Evolutionary conservation across 2,113 vertebrate genomes (phyloP), one percentile per base, ranked within the genome.

Genomic region (Malaclemys terrapin): DNA sequence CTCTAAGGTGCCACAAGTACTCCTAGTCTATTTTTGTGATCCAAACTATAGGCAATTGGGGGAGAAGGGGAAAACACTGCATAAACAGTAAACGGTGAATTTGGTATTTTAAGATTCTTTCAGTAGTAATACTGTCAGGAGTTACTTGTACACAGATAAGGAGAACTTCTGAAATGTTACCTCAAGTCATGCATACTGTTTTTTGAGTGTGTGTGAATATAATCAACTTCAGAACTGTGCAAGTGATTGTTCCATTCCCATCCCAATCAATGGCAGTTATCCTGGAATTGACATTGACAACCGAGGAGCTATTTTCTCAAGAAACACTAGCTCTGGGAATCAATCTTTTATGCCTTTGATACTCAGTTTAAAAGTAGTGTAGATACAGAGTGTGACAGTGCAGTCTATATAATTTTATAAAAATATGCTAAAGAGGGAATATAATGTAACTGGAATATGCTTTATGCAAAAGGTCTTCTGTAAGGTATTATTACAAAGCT

Each of bases 261-360:
- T 38, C 65, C 65, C 65, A 69, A 20, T 69, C 57, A 29, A 62
- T 62, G 57, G 57, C 11, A 62, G 57, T 62, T 35, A 62, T 31
- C 59, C 59, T 72, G 65, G n/a, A 72, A 72, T 20, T 38, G n/a
- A 72, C 35, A 69, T n/a, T 38, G 35, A 72, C 8, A 72, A 62
- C 2, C 4, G 14, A 38, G n/a, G 80, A 72, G 65, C 65, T 22
- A 38, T 72, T 47, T 79, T 80, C 42, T 50, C 42, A 24, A 54
- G 78, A 76, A 35, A 11, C 65, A 49, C 27, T 25, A 93, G 78
- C 83, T 89, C 24, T 19, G 56, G 54, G 11, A 38, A 11, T 0
- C 27, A 17, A 0, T 2, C 1, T n/a, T 85, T 59, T 27, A 75
- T 42, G 27, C 8, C 45, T 31, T 69, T 0, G 0, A 65, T 91